Conservation (phyloP, 2,888 invertebrate genomes). For the Erannis defoliaria region DNA sequence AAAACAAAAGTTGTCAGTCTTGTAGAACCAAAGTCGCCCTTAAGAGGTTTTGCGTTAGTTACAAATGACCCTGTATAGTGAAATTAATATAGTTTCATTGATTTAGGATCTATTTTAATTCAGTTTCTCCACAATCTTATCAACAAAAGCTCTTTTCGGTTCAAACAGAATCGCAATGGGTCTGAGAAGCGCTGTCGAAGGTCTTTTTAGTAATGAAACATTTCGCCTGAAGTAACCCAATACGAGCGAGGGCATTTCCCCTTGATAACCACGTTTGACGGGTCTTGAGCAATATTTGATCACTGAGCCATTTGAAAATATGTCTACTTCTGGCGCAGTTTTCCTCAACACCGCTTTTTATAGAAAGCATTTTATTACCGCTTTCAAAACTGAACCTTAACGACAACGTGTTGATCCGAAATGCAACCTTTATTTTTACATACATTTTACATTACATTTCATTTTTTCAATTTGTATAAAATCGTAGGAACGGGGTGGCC, state of each 20-base stretch:
- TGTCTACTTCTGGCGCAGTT: constrained; percentile 15
- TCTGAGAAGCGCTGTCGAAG: constrained; percentile 20
- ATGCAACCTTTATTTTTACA: not conserved
- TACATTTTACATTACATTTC: too few relatives aligned
- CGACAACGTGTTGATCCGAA: not conserved
- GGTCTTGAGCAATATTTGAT: constrained; percentile 23
- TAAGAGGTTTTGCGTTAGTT: too few relatives aligned
- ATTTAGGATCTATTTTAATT: constrained; percentile 6
- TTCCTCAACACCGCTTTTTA: constrained; percentile 15
- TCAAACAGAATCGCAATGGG: constrained; percentile 17
- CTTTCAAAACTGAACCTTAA: not conserved
- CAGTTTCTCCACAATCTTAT: constrained; percentile 8
- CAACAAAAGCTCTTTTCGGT: constrained; percentile 11
- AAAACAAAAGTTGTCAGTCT: too few relatives aligned
- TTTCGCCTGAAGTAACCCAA: constrained; percentile 23
- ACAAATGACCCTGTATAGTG: too few relatives aligned
- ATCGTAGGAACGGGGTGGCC: too few relatives aligned
- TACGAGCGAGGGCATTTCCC: constrained; percentile 13
- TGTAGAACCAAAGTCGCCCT: too few relatives aligned
- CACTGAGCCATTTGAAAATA: constrained; percentile 24
- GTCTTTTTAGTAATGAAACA: constrained; percentile 22
- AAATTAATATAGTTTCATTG: constrained; percentile 8
- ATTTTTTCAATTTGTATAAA: too few relatives aligned
- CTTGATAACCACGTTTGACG: constrained; percentile 22
- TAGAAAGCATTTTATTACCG: not conserved